Evolutionary conservation across 1,140 invertebrate genomes (phyloP).

Genomic region (Batillaria attramentaria): DNA sequence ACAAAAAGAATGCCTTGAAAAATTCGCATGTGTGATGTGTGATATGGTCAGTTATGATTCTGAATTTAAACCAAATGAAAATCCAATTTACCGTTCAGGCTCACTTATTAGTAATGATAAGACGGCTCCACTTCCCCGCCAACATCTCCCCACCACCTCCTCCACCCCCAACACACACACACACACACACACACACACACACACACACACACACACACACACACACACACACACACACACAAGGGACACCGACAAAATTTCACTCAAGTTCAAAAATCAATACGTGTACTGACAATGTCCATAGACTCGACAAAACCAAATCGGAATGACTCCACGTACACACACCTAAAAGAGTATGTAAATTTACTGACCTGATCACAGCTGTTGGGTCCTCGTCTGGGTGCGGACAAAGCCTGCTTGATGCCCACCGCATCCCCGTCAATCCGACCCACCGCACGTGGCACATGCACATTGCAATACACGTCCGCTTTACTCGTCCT

Average conservation of each 20-base stretch:
- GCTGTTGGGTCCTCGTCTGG: constrained; percentile 48
- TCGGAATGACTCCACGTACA: too few relatives aligned
- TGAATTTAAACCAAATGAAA: not conserved
- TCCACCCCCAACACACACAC: not conserved
- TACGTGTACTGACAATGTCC: too few relatives aligned
- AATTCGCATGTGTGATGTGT: too few relatives aligned
- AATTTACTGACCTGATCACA: constrained; percentile 61
- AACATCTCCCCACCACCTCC: not conserved
- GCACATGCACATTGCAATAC: constrained; percentile 66
- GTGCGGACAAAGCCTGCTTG: constrained; percentile 63
- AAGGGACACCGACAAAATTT: too few relatives aligned
- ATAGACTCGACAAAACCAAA: too few relatives aligned
- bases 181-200: constrained; percentile 2
- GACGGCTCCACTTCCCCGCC: not conserved
- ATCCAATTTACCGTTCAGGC: too few relatives aligned
- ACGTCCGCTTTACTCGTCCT: constrained; percentile 55
- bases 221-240: constrained; percentile 2
- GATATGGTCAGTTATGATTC: constrained; percentile 1
- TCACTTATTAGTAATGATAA: not conserved
- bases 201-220: constrained; percentile 2
- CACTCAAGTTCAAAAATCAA: too few relatives aligned
- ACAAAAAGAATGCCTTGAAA: too few relatives aligned
- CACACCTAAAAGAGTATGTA: too few relatives aligned
- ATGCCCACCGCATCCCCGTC: constrained; percentile 65
- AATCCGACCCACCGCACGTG: constrained; percentile 60